Evolutionary conservation across 2,888 invertebrate genomes (phyloP).

Genomic region (Bimastos eiseni): DNA sequence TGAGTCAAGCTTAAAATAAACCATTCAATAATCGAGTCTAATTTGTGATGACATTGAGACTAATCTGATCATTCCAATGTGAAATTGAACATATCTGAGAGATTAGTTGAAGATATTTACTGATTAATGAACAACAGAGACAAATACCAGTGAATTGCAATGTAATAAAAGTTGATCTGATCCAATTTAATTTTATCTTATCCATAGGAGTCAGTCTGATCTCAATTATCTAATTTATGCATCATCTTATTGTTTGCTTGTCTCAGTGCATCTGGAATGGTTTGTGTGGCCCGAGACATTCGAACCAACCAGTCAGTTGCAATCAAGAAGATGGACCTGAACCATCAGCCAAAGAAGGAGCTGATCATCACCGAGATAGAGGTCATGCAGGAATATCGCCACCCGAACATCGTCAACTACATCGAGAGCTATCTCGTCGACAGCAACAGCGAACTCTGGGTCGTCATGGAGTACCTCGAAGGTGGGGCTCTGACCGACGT

Average conservation of each 20-base stretch:
- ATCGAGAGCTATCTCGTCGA: slow-evolving; percentile 92
- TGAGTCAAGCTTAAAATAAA: slow-evolving; percentile 47
- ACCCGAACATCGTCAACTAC: slow-evolving; percentile 98
- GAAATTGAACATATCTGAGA: background rate
- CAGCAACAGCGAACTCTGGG: slow-evolving; percentile 68
- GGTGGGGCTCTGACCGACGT: slow-evolving; percentile 90
- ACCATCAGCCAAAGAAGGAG: slow-evolving; percentile 98
- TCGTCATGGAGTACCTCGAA: slow-evolving; percentile 99
- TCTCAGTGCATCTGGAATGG: slow-evolving; percentile 88
- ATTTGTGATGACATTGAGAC: too few relatives aligned
- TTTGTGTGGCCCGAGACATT: slow-evolving; percentile 95
- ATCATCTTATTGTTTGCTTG: background rate
- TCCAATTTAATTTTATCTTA: background rate
- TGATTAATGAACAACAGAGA: background rate
- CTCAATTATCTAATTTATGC: background rate
- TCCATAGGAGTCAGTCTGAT: background rate
- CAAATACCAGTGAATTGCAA: background rate
- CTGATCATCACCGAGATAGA: slow-evolving; percentile 99
- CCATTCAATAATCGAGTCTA: background rate
- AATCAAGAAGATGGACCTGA: slow-evolving; percentile 98
- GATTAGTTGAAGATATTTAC: background rate
- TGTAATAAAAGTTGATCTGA: background rate
- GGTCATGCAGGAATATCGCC: slow-evolving; percentile 76
- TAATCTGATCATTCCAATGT: background rate
- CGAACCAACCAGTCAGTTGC: slow-evolving; percentile 98